These are phyloP conservation scores for Argyrosomus regius DNA, from an alignment of 2,797 vertebrate species.

Conservation along the genomic window DNA sequence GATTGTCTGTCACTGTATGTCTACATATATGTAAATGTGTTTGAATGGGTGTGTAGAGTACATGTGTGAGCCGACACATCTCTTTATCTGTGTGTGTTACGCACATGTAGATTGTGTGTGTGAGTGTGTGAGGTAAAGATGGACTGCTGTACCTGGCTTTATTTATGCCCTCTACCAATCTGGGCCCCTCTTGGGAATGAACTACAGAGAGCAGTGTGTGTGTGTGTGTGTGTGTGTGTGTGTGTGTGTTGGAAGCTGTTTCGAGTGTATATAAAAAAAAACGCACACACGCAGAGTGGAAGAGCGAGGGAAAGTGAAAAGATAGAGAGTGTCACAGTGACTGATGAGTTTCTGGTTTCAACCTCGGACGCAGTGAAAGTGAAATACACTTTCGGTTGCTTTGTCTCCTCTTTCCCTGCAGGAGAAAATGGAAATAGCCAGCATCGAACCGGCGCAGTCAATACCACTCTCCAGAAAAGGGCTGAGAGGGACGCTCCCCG, in stretches of 20 bases:
- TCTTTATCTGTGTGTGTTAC: background rate
- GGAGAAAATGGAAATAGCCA: slow-evolving; percentile 79
- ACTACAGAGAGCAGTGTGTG: slow-evolving; percentile 46
- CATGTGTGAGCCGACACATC: background rate
- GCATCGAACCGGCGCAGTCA: slow-evolving; percentile 70
- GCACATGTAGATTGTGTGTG: background rate
- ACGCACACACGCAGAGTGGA: background rate
- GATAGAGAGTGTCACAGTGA: slow-evolving; percentile 59
- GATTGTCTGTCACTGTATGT: slow-evolving; percentile 13
- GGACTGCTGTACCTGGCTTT: slow-evolving; percentile 66
- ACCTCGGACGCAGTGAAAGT: slow-evolving; percentile 48
- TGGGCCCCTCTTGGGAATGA: slow-evolving; percentile 50
- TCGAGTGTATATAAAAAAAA: slow-evolving; percentile 19
- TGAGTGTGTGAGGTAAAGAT: slow-evolving; percentile 32
- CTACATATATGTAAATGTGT: slow-evolving; percentile 9
- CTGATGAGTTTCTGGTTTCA: slow-evolving; percentile 66
- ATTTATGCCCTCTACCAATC: slow-evolving; percentile 55
- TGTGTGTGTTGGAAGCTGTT: slow-evolving; percentile 26
- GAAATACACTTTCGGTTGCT: slow-evolving; percentile 63
- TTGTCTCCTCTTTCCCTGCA: slow-evolving; percentile 70
- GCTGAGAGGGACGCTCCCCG: slow-evolving; percentile 61
- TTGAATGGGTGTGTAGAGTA: background rate
- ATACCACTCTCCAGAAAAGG: slow-evolving; percentile 69
- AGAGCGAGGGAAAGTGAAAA: slow-evolving; percentile 29
- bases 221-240: slow-evolving; percentile 21